Conservation (phyloP, 2,113 vertebrate species). For the Picathartes gymnocephalus region DNA sequence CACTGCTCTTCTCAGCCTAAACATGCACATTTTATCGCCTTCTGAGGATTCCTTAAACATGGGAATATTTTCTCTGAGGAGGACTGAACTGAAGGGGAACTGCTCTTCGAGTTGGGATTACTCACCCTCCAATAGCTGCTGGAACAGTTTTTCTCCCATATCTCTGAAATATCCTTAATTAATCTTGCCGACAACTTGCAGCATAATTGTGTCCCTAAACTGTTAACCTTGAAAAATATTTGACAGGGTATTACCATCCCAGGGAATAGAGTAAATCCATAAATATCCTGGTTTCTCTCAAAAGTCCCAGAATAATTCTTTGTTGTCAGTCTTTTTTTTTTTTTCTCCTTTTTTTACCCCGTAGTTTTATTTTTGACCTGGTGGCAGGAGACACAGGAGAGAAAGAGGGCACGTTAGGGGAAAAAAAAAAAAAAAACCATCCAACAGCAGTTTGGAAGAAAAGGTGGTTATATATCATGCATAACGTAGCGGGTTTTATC, state of each 20-base stretch:
- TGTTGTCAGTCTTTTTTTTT: not conserved
- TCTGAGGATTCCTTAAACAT: not conserved
- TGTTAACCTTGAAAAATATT: constrained; percentile 63
- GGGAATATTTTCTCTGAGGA: not conserved
- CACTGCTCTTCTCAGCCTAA: not conserved
- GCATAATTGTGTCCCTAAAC: constrained; percentile 58
- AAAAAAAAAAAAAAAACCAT: not conserved
- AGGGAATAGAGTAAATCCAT: constrained; percentile 33
- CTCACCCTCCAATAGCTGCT: not conserved
- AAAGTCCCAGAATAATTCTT: not conserved
- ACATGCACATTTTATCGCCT: not conserved
- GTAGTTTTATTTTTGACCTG: not conserved
- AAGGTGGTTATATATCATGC: not conserved
- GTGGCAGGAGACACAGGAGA: not conserved
- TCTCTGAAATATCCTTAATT: constrained; percentile 55
- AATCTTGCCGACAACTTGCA: constrained; percentile 47
- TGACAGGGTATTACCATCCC: constrained; percentile 48
- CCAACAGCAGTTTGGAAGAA: not conserved
- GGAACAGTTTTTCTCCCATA: not conserved
- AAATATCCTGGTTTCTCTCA: constrained; percentile 3
- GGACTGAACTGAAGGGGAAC: not conserved
- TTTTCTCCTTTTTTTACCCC: not conserved
- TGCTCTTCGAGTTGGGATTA: not conserved
- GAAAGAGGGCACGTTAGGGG: not conserved
- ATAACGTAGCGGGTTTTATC: not conserved